Base-by-base conservation (phyloP, 1,140 invertebrate genomes). In the Drosophila trapezifrons region DNA sequence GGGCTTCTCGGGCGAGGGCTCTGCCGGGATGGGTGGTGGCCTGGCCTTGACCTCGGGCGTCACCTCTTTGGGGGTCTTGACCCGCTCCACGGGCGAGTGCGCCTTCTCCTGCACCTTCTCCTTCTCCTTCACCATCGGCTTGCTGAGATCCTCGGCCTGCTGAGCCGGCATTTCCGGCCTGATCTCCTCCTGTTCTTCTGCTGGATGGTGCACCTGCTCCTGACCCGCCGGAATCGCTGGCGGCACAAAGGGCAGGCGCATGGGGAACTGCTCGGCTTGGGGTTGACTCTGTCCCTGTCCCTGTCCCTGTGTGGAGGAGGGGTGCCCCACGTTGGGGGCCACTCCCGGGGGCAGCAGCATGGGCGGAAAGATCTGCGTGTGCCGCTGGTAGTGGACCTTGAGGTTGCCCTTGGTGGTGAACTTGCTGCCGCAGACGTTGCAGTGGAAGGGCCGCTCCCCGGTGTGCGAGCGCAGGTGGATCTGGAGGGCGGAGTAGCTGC, bases 381-480 rank as follows among this genome's bases (percentile, higher is more conserved):
- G 98, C 92, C 98, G 95, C 94, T 98, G 97, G 93, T 98, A 99
- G 93, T 99, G 98, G 62, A 99, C 98, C 94, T 98, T 98, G 43
- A 98, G 94, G 92, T 98, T 98, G 76, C 98, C 98, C 94, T 99
- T 99, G 74, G 98, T 99, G 58, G 98, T 99, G 93, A 99, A 99
- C 85, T 97, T 94, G 93, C 97, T 98, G 62, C 98, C 98, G 93
- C 98, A 99, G 67, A 99, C 97, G 93, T 99, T 99, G 94, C 98
- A 99, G 92, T 98, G 98, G 93, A 98, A 99, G 38, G 98, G 98
- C 65, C 98, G 94, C 94, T 99, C 98, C 80, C 98, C 98, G 87
- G 98, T 99, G 92, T 99, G 98, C 27, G 97, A 98, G 79, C 97
- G 94, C 93, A 98, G 97, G 94, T 98, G 98, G 90, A 98, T 98